Percentiles rank a stretch among this genome's conserved stretches.
These are phyloP conservation scores for Nothoprocta perdicaria DNA, from an alignment of 2,113 vertebrate species.

Conservation along the genomic window DNA sequence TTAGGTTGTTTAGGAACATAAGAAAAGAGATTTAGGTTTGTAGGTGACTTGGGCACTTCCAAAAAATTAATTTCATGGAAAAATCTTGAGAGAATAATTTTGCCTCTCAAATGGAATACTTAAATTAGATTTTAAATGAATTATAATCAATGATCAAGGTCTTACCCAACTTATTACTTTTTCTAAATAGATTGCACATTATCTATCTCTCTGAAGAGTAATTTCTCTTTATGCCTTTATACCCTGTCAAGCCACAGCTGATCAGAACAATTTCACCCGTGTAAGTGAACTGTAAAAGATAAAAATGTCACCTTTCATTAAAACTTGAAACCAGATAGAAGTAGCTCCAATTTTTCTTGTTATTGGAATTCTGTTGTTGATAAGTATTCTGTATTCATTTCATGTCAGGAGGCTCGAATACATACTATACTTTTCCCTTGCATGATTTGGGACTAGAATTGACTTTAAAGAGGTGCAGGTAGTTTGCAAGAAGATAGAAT, in stretches of 20 bases:
- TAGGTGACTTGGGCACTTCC: not conserved
- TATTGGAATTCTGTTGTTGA: not conserved
- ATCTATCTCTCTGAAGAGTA: not conserved
- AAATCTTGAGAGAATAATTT: not conserved
- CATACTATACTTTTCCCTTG: not conserved
- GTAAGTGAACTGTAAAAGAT: not conserved
- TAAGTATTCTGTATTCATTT: not conserved
- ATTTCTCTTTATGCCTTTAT: slow-evolving; percentile 33
- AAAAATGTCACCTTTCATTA: not conserved
- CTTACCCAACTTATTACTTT: not conserved
- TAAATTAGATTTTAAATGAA: slow-evolving; percentile 32
- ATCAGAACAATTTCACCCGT: slow-evolving; percentile 25
- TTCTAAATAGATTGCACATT: not conserved
- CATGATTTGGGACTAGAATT: not conserved
- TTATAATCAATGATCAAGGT: slow-evolving; percentile 2
- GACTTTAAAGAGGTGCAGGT: not conserved
- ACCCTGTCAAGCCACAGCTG: not conserved
- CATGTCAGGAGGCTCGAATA: not conserved
- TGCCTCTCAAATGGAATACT: not conserved
- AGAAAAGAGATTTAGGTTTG: not conserved
- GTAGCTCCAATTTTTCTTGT: fast-evolving
- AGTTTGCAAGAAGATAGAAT: not conserved
- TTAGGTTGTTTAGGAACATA: not conserved
- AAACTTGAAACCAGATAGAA: not conserved
- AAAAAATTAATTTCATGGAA: not conserved